Base-by-base conservation (phyloP, 1,140 invertebrate genomes). In the Hypothenemus hampei region DNA sequence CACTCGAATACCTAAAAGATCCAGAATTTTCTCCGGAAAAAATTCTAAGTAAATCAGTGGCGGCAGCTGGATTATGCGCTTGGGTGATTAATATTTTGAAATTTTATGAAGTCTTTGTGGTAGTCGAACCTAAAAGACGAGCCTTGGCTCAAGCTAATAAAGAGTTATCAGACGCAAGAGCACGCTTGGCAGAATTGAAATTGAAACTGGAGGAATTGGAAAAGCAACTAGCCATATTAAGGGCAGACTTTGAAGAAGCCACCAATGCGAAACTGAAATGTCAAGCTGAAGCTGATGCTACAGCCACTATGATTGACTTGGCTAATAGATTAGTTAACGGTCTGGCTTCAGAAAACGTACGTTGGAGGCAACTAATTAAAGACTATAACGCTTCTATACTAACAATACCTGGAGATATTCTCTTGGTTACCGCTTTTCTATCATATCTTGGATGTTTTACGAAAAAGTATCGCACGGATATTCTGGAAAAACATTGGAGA, bases 401-500 rank as follows among this genome's bases (percentile, higher is more conserved):
- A 31, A 93, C 88, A 56, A 74, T 96, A 26, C 90, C 93, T 1
- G 93, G 93, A 2, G 93, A 98, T 66, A 84, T 95, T 23, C 73
- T 97, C 0, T 69, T 96, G 3, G 83, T 91, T 4, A 88, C 92
- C 4, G 91, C 93, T n/a, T 97, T 97, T 72, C 87, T 97, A 37
- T 97, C 93, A 0, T 98, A 97, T 68, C 85, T 95, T 5, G 94
- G 94, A 2, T 93, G 90, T 60, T 98, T 98, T 68, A 92, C 88
- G 4, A 86, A 87, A 62, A 78, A 79, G 35, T 97, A 96, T 69
- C 75, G 94, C 48, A 65, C 77, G 6, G 86, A 93, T 60, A 76
- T 98, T 7, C 75, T 93, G 62, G 78, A 92, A 21, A 82, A 86
- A 18, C 77, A 85, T 64, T 94, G 91, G 90, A 64, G 87, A 36